phyloP scores from a whole-genome alignment of 37 sponge, comb jelly and placozoan genomes.

The Axinella damicornis region DNA sequence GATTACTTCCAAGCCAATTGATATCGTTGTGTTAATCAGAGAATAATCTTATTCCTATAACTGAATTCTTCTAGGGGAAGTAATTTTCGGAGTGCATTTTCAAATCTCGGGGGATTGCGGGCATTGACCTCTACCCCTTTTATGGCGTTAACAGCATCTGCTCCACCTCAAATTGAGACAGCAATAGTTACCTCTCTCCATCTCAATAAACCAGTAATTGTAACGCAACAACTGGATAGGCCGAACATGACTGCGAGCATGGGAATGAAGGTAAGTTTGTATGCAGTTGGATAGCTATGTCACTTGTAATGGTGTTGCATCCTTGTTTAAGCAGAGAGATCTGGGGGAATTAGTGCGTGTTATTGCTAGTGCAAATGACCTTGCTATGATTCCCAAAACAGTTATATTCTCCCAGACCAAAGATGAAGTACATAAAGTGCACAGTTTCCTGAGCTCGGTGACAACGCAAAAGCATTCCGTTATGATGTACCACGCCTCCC shows the following conservation, averaged over 20 bases:
- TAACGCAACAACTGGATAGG: neutral
- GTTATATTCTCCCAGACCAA: neutral
- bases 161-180: neutral
- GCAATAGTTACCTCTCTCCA: neutral
- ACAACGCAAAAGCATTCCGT: neutral
- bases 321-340: constrained; percentile 1
- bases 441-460: neutral
- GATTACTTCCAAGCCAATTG: neutral
- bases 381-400: neutral
- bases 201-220: neutral
- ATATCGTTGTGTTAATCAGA: neutral
- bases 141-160: neutral
- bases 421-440: neutral
- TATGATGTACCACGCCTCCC: no score
- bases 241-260: neutral
- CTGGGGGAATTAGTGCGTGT: neutral
- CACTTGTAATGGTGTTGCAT: neutral
- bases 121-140: neutral
- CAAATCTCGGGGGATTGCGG: neutral
- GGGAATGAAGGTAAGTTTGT: neutral
- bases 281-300: no score
- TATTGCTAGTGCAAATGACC: neutral
- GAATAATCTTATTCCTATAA: neutral
- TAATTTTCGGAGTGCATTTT: neutral
- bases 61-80: neutral